Base-by-base conservation (phyloP, 2,888 invertebrate species). In the Alcis repandata region DNA sequence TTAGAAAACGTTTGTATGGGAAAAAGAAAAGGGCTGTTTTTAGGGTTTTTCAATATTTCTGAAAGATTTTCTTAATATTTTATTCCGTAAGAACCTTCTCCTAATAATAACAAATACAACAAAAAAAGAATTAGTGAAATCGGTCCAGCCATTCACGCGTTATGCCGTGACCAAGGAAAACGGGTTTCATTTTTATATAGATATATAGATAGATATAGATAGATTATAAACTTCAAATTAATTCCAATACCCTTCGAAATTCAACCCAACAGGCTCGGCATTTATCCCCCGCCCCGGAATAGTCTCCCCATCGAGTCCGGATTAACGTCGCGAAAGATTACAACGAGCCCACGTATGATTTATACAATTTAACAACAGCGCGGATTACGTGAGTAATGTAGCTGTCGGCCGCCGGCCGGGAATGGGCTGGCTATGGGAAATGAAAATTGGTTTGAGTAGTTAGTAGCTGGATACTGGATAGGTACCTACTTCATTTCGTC, bases 261-360 rank as follows among this genome's bases (percentile, higher is more conserved):
- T 1, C 0, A 11, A 20, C 20, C 27, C 6, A 2, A 6, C 11
- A 20, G 20, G 19, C 13, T 33, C 22, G 48, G 17, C 8, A 51
- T 59, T 49, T 60, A 13, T 53, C 60, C 15, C 40, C 20, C 17
- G n/a, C 1, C 1, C 45, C 53, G 74, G 73, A 82, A 83, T 84
- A 80, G 36, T 63, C 33, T 2, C 74, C 36, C 71, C 58, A 36
- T 63, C 68, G 70, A 64, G 59, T 41, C 1, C 6, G 82, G 84
- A 85, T 87, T 85, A 87, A 84, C 79, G 85, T 86, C 87, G 82
- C 75, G 68, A 82, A 85, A 87, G 87, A 86, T 87, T 87, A 85
- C 77, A 74, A 72, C 76, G 80, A 72, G 76, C 75, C 67, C 75
- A 74, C 80, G 76, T 75, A 82, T 87, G 86, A 86, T 87, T 86